These are phyloP conservation scores for Carduelis carduelis DNA, from an alignment of 2,797 vertebrate species.

Conservation along the genomic window DNA sequence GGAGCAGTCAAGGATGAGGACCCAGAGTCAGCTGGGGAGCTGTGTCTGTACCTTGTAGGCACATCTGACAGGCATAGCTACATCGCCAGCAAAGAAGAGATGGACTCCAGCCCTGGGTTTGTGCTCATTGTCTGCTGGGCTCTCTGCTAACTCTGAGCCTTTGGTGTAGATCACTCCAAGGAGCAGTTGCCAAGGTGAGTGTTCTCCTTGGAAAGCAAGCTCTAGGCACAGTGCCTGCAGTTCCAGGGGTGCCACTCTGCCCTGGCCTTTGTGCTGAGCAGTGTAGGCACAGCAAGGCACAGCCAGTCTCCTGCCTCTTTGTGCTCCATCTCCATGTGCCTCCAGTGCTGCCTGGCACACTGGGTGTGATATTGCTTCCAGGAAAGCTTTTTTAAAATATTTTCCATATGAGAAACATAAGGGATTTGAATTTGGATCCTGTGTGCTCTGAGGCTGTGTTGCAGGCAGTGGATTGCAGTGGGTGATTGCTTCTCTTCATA, in stretches of 20 bases:
- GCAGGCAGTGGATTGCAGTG: neutral
- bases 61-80: neutral
- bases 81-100: neutral
- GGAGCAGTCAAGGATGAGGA: neutral
- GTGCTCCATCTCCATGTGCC: neutral
- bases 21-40: neutral
- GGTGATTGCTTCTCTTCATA: neutral
- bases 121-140: neutral
- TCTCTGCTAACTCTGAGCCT: neutral
- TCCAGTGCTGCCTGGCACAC: neutral
- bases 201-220: neutral
- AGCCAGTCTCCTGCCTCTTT: neutral
- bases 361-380: neutral
- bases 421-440: neutral
- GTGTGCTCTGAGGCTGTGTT: neutral
- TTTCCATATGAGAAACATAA: neutral
- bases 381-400: neutral
- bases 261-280: neutral
- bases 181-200: neutral
- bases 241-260: neutral
- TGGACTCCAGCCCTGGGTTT: neutral
- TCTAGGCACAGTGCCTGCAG: neutral
- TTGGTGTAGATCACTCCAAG: neutral
- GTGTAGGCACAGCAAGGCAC: accelerated
- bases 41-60: neutral